Base-by-base conservation (phyloP, 2,888 invertebrate genomes). In the Gryllus longicercus region DNA sequence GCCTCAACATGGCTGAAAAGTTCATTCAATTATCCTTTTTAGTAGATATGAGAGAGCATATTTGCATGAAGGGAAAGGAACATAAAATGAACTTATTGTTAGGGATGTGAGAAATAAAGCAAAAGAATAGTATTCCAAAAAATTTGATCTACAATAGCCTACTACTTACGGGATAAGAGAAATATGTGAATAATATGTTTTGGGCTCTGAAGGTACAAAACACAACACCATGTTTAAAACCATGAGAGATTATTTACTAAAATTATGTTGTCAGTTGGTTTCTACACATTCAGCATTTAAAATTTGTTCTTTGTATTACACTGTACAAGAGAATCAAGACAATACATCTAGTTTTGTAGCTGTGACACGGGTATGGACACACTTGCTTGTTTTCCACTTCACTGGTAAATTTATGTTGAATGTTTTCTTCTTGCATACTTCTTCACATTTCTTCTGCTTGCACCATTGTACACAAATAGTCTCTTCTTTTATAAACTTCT, bases 271-370 rank as follows among this genome's bases (percentile, higher is more conserved):
- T 63, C 63, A 63, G 16, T 63, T 63, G 63, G n/a, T 63, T 63
- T 63, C 63, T 63, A 63, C 63, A 63, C 63, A 63, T 63, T 63
- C 63, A 63, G 63, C 63, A 18, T 63, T 63, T 63, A 63, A 63
- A 63, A 63, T 63, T 63, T 63, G 63, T 63, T 63, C 63, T 63
- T 63, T 63, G 63, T 63, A 63, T 18, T 63, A 63, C 63, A 63
- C 63, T 63, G 63, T 63, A 63, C 63, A 63, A 63, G 63, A 63
- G 63, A 63, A 18, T 63, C 63, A 63, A 63, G 63, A 63, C 63
- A 63, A 63, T 63, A 63, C 63, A 63, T 63, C 63, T 63, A 63
- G 63, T 63, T 63, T n/a, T 63, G 63, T 63, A 18, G 63, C n/a
- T 63, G 14, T n/a, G n/a, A 63, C 14, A 63, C 63, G n/a, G 63